These are phyloP conservation scores for Eufriesea mexicana DNA, from an alignment of 1,140 invertebrate genomes.

Conservation along the genomic window DNA sequence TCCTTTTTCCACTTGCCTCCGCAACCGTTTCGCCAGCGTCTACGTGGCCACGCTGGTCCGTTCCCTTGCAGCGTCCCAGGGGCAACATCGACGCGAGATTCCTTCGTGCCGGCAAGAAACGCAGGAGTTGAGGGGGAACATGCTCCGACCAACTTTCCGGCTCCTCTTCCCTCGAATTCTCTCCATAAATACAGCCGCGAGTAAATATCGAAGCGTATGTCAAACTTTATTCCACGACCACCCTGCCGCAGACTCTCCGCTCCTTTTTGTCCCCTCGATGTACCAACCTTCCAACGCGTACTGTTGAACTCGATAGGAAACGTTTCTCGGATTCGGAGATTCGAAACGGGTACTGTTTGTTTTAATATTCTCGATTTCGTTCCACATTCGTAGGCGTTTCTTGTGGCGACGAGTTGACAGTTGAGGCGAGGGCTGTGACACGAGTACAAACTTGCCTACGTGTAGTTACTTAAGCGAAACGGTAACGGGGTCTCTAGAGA, in stretches of 20 bases:
- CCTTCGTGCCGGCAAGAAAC: neutral
- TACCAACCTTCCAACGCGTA: neutral
- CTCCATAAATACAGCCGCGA: slow-evolving; percentile 2
- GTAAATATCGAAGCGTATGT: slow-evolving; percentile 16
- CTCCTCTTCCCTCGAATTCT: neutral
- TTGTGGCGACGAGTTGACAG: too few relatives aligned
- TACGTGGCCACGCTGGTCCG: neutral
- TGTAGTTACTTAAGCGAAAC: too few relatives aligned
- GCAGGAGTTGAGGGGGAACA: neutral
- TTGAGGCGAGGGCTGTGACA: too few relatives aligned
- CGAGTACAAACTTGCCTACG: too few relatives aligned
- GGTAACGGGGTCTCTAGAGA: too few relatives aligned
- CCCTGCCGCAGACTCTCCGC: neutral
- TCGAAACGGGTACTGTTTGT: too few relatives aligned
- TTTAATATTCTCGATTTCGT: too few relatives aligned
- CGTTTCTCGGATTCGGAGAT: too few relatives aligned
- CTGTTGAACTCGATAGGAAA: too few relatives aligned
- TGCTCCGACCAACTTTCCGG: neutral
- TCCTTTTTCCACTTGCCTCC: neutral
- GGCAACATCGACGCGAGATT: slow-evolving; percentile 7
- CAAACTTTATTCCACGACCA: slow-evolving; percentile 6
- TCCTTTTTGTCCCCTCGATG: neutral
- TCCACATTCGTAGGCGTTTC: too few relatives aligned
- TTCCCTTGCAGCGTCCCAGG: neutral
- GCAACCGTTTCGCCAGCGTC: neutral